Evolutionary conservation across 1,140 invertebrate genomes (phyloP), one percentile per base, ranked within the genome.

Genomic region (Calliphora vicina): DNA sequence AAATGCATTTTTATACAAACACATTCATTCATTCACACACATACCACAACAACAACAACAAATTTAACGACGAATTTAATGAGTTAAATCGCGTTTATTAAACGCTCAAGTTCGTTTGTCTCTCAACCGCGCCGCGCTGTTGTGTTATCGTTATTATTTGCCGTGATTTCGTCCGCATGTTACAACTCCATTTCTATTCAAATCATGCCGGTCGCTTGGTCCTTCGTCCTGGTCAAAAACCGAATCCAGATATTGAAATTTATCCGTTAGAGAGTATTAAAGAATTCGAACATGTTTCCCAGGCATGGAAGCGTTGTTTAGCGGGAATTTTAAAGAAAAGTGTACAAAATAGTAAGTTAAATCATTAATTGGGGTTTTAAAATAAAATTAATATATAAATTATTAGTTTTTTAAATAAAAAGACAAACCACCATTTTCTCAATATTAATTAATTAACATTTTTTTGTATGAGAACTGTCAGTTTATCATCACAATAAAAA

Each of bases 211-310:
- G 93, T 89, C 91, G 94, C 89, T 91, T 92, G 91, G 92, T 85
- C 82, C 23, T 91, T 86, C 87, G 86, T 83, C 78, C 57, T 45
- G 81, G 88, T 84, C 71, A 81, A 23, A 71, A 43, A 4, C 20
- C 81, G 20, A 45, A 76, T 42, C 25, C 80, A 90, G 83, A 94
- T 93, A 88, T 93, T 93, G 93, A 93, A 85, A 93, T 95, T 85
- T 96, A 96, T 91, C 93, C 94, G 29, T 92, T 95, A 86, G 95
- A 96, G 89, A 93, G 96, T 86, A 97, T 97, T 91, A 96, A 96
- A 91, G 96, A 97, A 90, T 97, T 97, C 91, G 95, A 96, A 85
- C 92, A 94, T 61, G 93, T 95, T 86, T 94, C 95, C 85, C 94
- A 94, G 78, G 93, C 92, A 29, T 94, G 95, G 92, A 95, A 95